Evolutionary conservation across 2,113 vertebrate genomes (phyloP), one percentile per base, ranked within the genome.

Genomic region (Pygathrix nemaeus): DNA sequence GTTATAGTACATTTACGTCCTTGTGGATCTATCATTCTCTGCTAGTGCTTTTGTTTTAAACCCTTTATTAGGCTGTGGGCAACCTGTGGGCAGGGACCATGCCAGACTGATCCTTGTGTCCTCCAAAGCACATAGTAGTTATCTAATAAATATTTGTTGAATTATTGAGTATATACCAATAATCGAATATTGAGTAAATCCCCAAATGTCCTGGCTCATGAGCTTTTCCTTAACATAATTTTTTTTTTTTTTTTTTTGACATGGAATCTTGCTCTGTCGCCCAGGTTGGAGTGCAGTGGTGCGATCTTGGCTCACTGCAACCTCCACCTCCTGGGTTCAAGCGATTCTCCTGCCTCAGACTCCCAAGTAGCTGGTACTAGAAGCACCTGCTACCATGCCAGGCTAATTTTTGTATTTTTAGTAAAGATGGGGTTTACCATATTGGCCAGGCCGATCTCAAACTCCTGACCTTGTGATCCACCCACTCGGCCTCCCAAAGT

Each of bases 181-280:
- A 70, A 93, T 8, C 79, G 14, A 82, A 68, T 87, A 96, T 0
- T 90, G 40, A 98, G 57, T 50, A 86, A 88, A 75, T 83, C 35
- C 6, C 70, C 76, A 93, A 80, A 21, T 64, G 27, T 86, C 43
- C 45, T 93, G 40, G 61, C 16, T 91, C 38, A 79, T 93, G n/a
- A 93, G 6, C 20, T 73, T 89, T 75, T 94, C 94, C 68, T 80
- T 83, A 92, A 82, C 35, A 75, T 75, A 80, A 76, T 95, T 94
- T 93, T 89, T 79, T 55, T 55, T 55, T 20, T 55, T n/a, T 55
- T 55, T 20, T 55, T 55, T 55, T 18, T 55, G 17, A 55, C 18
- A 7, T 55, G 52, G 52, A 55, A 18, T 55, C 52, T 55, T 20
- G 52, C 18, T 55, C 18, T 55, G 18, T 55, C 6, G 2, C 52